Conservation (phyloP, 2,113 vertebrate species). For the Peromyscus leucopus region DNA sequence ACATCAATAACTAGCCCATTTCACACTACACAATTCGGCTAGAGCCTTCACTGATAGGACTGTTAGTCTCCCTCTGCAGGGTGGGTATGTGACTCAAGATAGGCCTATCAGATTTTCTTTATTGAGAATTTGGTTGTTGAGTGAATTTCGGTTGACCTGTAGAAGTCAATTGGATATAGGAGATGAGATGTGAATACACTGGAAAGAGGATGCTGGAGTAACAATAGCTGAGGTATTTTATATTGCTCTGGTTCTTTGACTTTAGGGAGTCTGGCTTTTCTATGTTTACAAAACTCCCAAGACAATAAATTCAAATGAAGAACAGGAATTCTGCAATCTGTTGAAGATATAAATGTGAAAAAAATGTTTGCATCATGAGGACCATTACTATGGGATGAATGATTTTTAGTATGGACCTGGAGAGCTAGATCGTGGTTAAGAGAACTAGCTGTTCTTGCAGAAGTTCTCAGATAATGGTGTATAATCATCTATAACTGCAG, state of each 20-base stretch:
- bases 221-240: neutral
- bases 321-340: neutral
- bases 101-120: slow-evolving; percentile 4
- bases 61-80: neutral
- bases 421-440: neutral
- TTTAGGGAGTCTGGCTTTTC: neutral
- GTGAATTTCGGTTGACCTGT: neutral
- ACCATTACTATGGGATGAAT: neutral
- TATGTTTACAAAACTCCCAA: neutral
- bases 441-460: neutral
- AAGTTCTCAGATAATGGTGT: neutral
- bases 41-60: neutral
- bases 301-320: neutral
- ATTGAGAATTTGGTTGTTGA: neutral
- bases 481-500: neutral
- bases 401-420: neutral
- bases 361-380: neutral
- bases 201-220: neutral
- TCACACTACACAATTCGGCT: neutral
- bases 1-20: neutral
- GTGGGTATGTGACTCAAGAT: neutral
- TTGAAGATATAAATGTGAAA: neutral
- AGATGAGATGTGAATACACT: neutral
- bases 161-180: neutral
- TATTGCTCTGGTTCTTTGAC: neutral